These are phyloP conservation scores for Adela reaumurella DNA, from an alignment of 2,888 invertebrate genomes.

Conservation along the genomic window DNA sequence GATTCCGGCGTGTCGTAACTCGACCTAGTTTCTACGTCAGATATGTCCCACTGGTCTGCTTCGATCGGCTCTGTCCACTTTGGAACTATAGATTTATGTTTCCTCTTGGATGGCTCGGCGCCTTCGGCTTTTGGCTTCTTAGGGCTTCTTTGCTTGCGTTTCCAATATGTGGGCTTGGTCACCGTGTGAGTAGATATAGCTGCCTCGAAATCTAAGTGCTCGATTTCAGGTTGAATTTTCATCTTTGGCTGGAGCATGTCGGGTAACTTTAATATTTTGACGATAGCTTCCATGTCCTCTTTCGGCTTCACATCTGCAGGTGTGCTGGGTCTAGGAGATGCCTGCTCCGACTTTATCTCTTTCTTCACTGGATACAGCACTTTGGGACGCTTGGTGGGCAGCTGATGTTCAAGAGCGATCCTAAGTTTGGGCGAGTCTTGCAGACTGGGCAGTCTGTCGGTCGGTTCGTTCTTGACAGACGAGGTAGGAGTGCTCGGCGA, in stretches of 20 bases:
- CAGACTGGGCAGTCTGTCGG: slow-evolving; percentile 16
- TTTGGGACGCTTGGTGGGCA: slow-evolving; percentile 34
- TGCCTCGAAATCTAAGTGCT: slow-evolving; percentile 31
- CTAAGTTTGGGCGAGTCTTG: slow-evolving; percentile 41
- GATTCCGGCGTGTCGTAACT: slow-evolving; percentile 31
- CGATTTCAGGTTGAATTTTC: slow-evolving; percentile 13
- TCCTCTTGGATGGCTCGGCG: neutral
- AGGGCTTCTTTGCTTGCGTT: slow-evolving; percentile 17
- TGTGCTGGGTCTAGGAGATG: neutral
- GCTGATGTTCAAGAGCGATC: slow-evolving; percentile 23
- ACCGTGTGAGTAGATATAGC: slow-evolving; percentile 43
- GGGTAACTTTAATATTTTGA: slow-evolving; percentile 3
- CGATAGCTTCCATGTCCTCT: slow-evolving; percentile 4
- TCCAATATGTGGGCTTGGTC: slow-evolving; percentile 23
- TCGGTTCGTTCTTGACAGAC: slow-evolving; percentile 9
- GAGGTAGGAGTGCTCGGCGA: slow-evolving; percentile 11
- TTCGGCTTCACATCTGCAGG: neutral
- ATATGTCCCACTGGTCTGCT: slow-evolving; percentile 36
- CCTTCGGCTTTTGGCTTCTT: slow-evolving; percentile 18
- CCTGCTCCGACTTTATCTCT: slow-evolving; percentile 14
- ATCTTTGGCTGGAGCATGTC: slow-evolving; percentile 12
- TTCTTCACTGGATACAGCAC: slow-evolving; percentile 35
- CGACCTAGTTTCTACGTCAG: slow-evolving; percentile 38
- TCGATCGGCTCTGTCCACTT: slow-evolving; percentile 20
- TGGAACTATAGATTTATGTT: neutral